These are phyloP conservation scores for Brevimyrus niger DNA, from an alignment of 2,113 vertebrate genomes.

Conservation along the genomic window DNA sequence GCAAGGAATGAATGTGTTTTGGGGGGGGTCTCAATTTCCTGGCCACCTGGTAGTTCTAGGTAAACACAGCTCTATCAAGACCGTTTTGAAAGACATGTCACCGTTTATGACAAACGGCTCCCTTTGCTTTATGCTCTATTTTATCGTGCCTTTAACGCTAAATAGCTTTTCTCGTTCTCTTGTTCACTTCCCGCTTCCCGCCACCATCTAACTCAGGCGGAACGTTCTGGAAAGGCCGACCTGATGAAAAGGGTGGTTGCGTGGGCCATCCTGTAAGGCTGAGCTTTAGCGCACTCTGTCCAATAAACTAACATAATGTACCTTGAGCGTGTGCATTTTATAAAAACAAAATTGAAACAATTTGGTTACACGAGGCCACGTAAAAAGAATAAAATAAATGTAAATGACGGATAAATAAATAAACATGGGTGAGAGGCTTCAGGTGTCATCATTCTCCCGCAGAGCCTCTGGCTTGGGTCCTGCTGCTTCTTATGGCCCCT, in stretches of 20 bases:
- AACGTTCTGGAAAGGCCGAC: neutral
- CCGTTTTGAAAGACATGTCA: neutral
- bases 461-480: neutral
- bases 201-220: neutral
- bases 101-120: neutral
- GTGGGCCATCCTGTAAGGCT: neutral
- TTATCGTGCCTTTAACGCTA: neutral
- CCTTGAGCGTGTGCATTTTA: neutral
- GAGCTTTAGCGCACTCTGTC: neutral
- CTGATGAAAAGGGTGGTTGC: neutral
- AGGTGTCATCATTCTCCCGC: neutral
- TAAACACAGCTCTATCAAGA: neutral
- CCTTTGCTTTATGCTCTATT: neutral
- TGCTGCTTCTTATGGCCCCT: neutral
- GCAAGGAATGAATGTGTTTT: neutral
- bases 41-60: neutral
- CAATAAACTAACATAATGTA: neutral
- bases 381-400: conserved; percentile 9
- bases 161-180: neutral
- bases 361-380: neutral
- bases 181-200: neutral
- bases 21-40: neutral
- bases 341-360: neutral
- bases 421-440: neutral
- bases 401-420: conserved; percentile 3